Base-by-base conservation (phyloP, 2,888 invertebrate genomes). In the Leuctra nigra region DNA sequence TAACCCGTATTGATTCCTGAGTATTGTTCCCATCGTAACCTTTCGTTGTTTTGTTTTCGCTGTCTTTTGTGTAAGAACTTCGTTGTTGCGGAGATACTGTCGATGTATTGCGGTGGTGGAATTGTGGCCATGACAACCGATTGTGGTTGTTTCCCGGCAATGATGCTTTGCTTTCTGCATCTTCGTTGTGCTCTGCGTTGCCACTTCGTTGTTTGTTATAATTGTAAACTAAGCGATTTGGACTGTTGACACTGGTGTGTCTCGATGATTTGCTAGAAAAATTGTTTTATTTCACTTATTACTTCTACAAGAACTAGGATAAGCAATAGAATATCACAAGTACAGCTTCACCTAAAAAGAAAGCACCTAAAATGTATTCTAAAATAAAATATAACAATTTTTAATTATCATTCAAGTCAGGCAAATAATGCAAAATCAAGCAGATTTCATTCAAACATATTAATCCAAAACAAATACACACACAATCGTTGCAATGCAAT, bases 41-140 rank as follows among this genome's bases (percentile, higher is more conserved):
- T n/a, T 44, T 36, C 55, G 60, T 59, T 53, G 58, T 25, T 44
- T 18, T 36, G 24, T 56, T 35, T 24, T 59, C 52, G 52, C 50
- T 38, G 36, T 39, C 29, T 50, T 23, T 24, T 16, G 47, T 16
- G 35, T 23, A 20, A 23, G 44, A 16, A 23, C 50, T 58, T 54
- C 46, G 58, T 58, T 54, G 58, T 22, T 56, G 50, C 29, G 41
- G 23, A 14, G 44, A 1, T 18, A 20, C 39, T 41, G 55, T 33
- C 36, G 55, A n/a, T 41, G 55, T 55, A 24, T 50, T 50, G 20
- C 50, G 50, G 23, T 50, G 50, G 16, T 56, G 53, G 47, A 57
- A 78, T 76, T 78, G 78, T 61, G 78, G 78, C 79, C 79, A 79
- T 57, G 79, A 78, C 63, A 79, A 71, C 66, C 79, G 71, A 69